These are phyloP conservation scores for Seriola rivoliana DNA, from an alignment of 2,113 vertebrate genomes.

Conservation along the genomic window DNA sequence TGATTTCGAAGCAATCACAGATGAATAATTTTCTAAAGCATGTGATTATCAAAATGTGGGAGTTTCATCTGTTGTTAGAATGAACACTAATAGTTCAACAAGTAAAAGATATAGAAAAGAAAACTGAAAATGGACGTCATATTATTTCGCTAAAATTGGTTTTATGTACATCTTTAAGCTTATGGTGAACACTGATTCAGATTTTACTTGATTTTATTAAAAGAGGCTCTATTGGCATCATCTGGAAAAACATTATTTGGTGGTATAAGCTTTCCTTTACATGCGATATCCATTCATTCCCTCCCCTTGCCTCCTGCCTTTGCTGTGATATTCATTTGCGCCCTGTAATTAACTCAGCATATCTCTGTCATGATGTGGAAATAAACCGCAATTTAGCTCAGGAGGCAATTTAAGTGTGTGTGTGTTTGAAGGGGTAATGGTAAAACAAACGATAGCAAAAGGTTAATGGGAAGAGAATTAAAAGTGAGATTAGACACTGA, in stretches of 20 bases:
- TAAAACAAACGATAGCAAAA: slow-evolving; percentile 83
- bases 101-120: not conserved
- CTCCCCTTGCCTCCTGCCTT: slow-evolving; percentile 33
- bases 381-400: slow-evolving; percentile 81
- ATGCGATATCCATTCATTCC: slow-evolving; percentile 41
- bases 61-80: not conserved
- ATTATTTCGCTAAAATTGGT: not conserved
- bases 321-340: slow-evolving; percentile 65
- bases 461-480: slow-evolving; percentile 85
- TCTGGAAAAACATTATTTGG: slow-evolving; percentile 2
- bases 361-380: slow-evolving; percentile 80
- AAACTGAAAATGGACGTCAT: not conserved
- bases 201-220: slow-evolving; percentile 1
- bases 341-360: slow-evolving; percentile 81
- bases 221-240: not conserved
- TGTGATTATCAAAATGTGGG: not conserved
- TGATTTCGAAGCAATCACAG: not conserved
- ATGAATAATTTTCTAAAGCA: not conserved
- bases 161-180: not conserved
- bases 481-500: slow-evolving; percentile 82
- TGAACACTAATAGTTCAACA: not conserved
- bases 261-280: slow-evolving; percentile 14
- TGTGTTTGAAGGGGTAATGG: slow-evolving; percentile 71
- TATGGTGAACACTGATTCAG: not conserved
- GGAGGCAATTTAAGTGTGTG: slow-evolving; percentile 77